Conservation (phyloP, 2,113 vertebrate species). For the Gasterosteus aculeatus region DNA sequence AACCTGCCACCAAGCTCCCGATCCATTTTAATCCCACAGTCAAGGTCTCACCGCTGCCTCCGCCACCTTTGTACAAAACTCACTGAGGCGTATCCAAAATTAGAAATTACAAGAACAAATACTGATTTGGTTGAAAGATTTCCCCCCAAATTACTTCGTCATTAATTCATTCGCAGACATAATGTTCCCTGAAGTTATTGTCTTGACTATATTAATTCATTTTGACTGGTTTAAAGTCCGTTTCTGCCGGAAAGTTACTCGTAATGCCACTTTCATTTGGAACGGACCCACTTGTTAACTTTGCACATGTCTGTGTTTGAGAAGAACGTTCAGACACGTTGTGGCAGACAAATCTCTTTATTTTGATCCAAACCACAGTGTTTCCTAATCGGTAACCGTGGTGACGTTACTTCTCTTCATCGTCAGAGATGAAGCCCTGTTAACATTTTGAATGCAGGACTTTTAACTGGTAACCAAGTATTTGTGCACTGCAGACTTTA, state of each 20-base stretch:
- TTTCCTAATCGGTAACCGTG: not conserved
- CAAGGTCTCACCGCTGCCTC: not conserved
- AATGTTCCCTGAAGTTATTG: not conserved
- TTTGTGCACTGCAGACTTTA: too few relatives aligned
- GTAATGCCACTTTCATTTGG: not conserved
- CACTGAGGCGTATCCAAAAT: not conserved
- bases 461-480: not conserved
- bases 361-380: too few relatives aligned
- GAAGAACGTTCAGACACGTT: too few relatives aligned
- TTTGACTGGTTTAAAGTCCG: not conserved
- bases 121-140: not conserved
- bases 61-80: not conserved
- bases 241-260: not conserved
- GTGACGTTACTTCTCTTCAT: too few relatives aligned
- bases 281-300: not conserved
- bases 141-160: not conserved
- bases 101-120: too few relatives aligned
- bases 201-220: not conserved
- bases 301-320: too few relatives aligned
- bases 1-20: not conserved
- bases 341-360: too few relatives aligned
- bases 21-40: slow-evolving; percentile 12
- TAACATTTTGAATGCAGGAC: not conserved
- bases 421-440: not conserved
- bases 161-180: not conserved